Evolutionary conservation across 2,113 vertebrate species (phyloP).

Genomic region (Bungarus multicinctus): DNA sequence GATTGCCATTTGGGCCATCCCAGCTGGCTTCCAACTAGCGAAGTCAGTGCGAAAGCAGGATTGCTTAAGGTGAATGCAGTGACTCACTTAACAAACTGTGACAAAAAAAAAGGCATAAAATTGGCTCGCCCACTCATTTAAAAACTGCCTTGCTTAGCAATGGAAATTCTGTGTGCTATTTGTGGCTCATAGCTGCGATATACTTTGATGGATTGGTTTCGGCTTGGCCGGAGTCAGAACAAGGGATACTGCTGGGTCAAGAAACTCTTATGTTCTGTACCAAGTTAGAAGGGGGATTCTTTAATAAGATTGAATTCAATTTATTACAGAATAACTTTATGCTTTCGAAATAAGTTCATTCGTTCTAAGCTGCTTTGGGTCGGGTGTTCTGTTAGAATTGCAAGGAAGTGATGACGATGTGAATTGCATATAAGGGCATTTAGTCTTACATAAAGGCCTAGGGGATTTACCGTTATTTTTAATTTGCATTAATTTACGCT

Average conservation of each 20-base stretch:
- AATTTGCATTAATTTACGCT: not conserved
- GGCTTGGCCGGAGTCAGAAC: not conserved
- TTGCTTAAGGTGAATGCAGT: not conserved
- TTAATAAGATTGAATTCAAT: not conserved
- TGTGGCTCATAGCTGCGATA: not conserved
- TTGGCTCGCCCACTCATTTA: not conserved
- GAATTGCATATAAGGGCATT: not conserved
- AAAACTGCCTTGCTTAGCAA: not conserved
- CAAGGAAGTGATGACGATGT: not conserved
- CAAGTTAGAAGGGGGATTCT: not conserved
- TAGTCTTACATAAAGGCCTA: not conserved
- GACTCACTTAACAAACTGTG: not conserved
- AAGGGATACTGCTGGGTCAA: not conserved
- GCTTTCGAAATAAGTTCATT: not conserved
- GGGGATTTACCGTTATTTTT: not conserved
- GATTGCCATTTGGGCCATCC: not conserved
- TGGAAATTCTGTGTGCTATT: not conserved
- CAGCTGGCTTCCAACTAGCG: not conserved
- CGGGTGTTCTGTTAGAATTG: not conserved
- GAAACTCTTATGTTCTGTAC: not conserved
- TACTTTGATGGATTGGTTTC: not conserved
- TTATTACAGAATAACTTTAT: not conserved
- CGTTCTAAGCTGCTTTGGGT: not conserved
- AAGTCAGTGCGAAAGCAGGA: not conserved
- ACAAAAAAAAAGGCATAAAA: not conserved